These are phyloP conservation scores for Coturnix japonica DNA, from an alignment of 2,113 vertebrate species.

Conservation along the genomic window DNA sequence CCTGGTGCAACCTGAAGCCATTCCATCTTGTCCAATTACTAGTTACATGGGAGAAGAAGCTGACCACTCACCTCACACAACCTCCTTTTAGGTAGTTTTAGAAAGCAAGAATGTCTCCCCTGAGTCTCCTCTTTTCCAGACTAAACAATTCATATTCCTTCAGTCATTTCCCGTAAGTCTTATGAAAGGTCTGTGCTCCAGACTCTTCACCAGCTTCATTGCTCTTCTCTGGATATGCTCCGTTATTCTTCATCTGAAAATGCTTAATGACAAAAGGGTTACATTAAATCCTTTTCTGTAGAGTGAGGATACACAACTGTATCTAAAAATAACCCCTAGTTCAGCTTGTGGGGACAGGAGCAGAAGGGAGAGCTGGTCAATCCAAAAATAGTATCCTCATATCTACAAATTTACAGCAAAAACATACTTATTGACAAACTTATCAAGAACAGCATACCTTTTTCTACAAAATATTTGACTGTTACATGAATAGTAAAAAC, in stretches of 20 bases:
- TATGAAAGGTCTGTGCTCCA: too few relatives aligned
- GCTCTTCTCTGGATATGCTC: too few relatives aligned
- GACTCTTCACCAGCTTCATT: too few relatives aligned
- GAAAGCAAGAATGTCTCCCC: too few relatives aligned
- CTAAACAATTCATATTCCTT: too few relatives aligned
- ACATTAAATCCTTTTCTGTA: not conserved
- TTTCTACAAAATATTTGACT: not conserved
- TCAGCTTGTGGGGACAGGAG: not conserved
- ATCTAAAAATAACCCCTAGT: conserved; percentile 33
- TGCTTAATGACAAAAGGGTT: not conserved
- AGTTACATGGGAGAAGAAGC: too few relatives aligned
- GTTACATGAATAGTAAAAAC: not conserved
- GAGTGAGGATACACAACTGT: not conserved
- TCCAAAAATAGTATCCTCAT: not conserved
- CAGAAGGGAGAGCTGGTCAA: not conserved
- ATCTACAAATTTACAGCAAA: not conserved
- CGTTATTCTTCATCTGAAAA: not conserved
- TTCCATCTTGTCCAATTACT: too few relatives aligned
- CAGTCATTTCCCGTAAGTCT: too few relatives aligned
- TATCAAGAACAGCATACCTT: not conserved
- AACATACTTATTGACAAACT: not conserved
- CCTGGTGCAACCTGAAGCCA: too few relatives aligned
- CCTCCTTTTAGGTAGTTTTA: too few relatives aligned
- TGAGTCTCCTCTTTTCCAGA: too few relatives aligned
- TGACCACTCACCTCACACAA: too few relatives aligned